Conservation (phyloP, 2,797 vertebrate species). For the Anguilla marmorata region DNA sequence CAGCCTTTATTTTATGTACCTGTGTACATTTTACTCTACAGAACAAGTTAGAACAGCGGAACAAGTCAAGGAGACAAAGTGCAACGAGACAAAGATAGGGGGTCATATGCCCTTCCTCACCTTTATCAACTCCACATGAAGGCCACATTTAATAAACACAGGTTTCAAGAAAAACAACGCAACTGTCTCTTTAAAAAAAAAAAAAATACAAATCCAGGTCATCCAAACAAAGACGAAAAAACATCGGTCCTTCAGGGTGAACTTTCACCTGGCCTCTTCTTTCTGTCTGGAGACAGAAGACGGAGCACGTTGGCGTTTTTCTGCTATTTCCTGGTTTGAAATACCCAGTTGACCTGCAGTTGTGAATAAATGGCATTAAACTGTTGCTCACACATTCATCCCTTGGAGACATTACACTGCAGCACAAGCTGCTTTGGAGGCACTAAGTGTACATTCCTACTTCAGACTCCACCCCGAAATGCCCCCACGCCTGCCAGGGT, state of each 20-base stretch:
- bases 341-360: neutral
- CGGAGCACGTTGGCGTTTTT: neutral
- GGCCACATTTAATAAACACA: neutral
- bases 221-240: neutral
- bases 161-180: neutral
- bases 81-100: neutral
- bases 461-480: no score
- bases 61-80: slow-evolving; percentile 3
- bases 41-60: slow-evolving; percentile 4
- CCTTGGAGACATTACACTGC: no score
- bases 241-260: neutral
- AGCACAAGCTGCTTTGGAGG: no score
- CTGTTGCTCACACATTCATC: no score
- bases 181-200: neutral
- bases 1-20: neutral
- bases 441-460: no score
- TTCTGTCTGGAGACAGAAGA: neutral
- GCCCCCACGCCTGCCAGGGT: no score
- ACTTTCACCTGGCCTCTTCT: slow-evolving; percentile 12
- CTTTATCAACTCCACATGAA: neutral
- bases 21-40: neutral
- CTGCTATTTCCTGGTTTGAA: neutral
- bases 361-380: no score
- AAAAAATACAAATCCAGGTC: neutral
- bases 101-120: neutral